Evolutionary conservation across 2,113 vertebrate genomes (phyloP).

Genomic region (Paratilapia polleni): DNA sequence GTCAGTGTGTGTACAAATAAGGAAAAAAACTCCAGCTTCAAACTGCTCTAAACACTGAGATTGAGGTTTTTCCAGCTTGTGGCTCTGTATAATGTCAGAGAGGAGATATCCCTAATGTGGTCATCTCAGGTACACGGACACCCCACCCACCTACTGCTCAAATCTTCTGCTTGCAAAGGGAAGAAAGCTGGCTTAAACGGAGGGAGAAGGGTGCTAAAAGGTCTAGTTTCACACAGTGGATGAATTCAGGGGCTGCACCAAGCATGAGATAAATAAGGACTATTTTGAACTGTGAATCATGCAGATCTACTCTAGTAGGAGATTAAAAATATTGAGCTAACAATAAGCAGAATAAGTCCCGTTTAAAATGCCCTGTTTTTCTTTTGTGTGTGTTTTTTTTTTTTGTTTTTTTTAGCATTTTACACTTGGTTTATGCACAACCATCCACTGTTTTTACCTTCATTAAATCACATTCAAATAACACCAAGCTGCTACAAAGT

Average conservation of each 20-base stretch:
- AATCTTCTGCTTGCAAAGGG: neutral
- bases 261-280: neutral
- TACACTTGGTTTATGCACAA: too few species aligned
- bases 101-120: neutral
- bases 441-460: too few species aligned
- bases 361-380: too few species aligned
- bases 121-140: neutral
- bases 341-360: too few species aligned
- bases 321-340: too few species aligned
- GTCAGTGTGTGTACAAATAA: neutral
- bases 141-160: neutral
- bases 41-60: neutral
- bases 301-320: too few species aligned
- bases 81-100: neutral
- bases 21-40: neutral
- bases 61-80: neutral
- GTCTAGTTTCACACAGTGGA: neutral
- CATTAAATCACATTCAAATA: too few species aligned
- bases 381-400: too few species aligned
- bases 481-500: too few species aligned
- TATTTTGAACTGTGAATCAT: neutral
- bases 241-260: neutral
- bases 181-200: neutral
- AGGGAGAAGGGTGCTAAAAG: neutral
- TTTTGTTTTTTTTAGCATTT: too few species aligned